phyloP scores from a whole-genome alignment of 1,140 invertebrate genomes.

The Drosophila arawakana region DNA sequence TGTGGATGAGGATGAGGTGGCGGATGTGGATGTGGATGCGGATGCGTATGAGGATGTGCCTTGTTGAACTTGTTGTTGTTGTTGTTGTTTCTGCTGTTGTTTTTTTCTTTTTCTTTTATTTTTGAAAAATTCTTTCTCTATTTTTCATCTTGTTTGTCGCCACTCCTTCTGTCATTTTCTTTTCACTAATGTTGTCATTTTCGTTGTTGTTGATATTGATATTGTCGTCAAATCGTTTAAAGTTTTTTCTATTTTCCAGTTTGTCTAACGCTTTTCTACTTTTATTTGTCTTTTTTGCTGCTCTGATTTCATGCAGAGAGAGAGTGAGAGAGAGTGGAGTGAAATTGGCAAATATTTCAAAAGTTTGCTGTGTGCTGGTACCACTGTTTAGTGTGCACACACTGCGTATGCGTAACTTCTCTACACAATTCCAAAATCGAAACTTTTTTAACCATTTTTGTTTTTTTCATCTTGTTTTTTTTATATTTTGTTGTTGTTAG shows the following conservation, averaged over 20 bases:
- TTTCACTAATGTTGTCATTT: slow-evolving; percentile 32
- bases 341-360: slow-evolving; percentile 27
- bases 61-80: slow-evolving; percentile 34
- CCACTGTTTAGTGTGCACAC: slow-evolving; percentile 1
- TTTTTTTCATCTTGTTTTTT: background rate
- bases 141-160: background rate
- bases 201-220: slow-evolving; percentile 36
- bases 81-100: background rate
- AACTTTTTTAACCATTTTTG: slow-evolving; percentile 7
- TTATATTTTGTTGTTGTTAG: slow-evolving; percentile 3
- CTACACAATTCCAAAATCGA: too few relatives aligned
- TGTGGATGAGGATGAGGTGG: slow-evolving; percentile 28
- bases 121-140: background rate
- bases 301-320: slow-evolving; percentile 2
- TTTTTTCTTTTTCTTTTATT: background rate
- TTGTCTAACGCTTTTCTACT: slow-evolving; percentile 18
- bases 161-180: background rate
- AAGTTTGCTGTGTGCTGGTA: slow-evolving; percentile 7
- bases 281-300: slow-evolving; percentile 4
- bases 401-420: slow-evolving; percentile 23
- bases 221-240: slow-evolving; percentile 51
- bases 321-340: slow-evolving; percentile 9
- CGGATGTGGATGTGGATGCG: slow-evolving; percentile 18
- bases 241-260: slow-evolving; percentile 42
- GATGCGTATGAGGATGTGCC: slow-evolving; percentile 40